A percentile compares a stretch with the other conserved stretches of the same genome.
Evolutionary conservation across 2,888 invertebrate genomes (phyloP).

Genomic region (Agrotis puta): DNA sequence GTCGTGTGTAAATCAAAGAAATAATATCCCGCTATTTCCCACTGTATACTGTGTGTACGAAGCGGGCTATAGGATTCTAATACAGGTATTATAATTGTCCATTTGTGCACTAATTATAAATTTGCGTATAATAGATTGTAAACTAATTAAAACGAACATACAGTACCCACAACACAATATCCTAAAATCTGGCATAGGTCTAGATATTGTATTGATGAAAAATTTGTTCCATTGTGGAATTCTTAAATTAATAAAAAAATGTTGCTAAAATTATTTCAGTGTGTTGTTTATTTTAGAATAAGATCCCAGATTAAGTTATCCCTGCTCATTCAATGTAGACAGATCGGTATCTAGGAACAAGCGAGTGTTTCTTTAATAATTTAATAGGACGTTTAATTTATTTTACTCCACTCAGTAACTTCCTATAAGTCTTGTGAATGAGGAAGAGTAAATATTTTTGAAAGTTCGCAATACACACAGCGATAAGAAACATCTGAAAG

Average conservation of each 20-base stretch:
- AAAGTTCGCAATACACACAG: too few species aligned
- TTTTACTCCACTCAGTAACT: too few species aligned
- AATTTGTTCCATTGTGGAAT: slow-evolving; percentile 90
- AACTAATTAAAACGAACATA: slow-evolving; percentile 68
- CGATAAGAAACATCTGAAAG: too few species aligned
- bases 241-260: slow-evolving; percentile 91
- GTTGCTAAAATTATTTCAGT: slow-evolving; percentile 88
- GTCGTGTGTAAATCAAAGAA: slow-evolving; percentile 25
- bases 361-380: too few species aligned
- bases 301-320: slow-evolving; percentile 16
- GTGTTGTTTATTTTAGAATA: slow-evolving; percentile 78
- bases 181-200: slow-evolving; percentile 86
- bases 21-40: slow-evolving; percentile 57
- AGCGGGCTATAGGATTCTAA: slow-evolving; percentile 70
- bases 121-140: slow-evolving; percentile 64
- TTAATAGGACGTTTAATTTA: too few species aligned
- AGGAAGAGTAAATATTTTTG: too few species aligned
- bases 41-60: slow-evolving; percentile 59
- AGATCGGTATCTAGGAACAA: too few species aligned
- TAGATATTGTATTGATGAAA: slow-evolving; percentile 86
- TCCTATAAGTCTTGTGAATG: too few species aligned
- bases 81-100: slow-evolving; percentile 85
- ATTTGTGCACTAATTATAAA: slow-evolving; percentile 80
- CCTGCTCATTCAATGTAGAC: not conserved
- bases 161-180: slow-evolving; percentile 77